Conservation (phyloP, 1,140 invertebrate species). For the Acromyrmex charruanus region DNA sequence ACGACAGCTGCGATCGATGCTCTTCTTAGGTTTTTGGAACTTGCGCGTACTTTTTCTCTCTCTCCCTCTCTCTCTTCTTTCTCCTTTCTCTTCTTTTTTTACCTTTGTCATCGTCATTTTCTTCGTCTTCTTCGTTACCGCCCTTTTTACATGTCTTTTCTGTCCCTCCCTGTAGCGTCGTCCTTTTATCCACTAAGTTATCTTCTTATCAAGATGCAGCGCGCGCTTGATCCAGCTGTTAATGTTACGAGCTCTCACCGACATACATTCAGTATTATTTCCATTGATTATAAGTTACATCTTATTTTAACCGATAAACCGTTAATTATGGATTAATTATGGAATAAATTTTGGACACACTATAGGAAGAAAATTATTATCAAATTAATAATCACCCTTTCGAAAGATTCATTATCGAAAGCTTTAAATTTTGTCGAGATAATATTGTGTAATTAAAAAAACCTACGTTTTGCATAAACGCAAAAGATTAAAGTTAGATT, state of each 20-base stretch:
- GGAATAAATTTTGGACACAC: not conserved
- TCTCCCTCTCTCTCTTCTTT: conserved; percentile 13
- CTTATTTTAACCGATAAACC: conserved; percentile 29
- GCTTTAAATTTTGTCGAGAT: not conserved
- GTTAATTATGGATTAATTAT: conserved; percentile 30
- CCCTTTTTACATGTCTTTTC: conserved; percentile 45
- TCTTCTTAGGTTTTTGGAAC: conserved; percentile 83
- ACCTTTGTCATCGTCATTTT: not conserved
- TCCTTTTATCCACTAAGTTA: conserved; percentile 59
- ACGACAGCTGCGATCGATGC: conserved; percentile 85
- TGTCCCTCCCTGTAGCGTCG: not conserved
- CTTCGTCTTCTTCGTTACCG: conserved; percentile 20
- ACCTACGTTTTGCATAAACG: not conserved
- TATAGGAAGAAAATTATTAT: not conserved
- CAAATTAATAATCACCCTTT: not conserved
- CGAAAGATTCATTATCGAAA: not conserved
- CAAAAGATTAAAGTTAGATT: not conserved
- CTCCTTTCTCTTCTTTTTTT: conserved; percentile 20
- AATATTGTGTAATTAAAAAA: not conserved
- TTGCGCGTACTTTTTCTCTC: conserved; percentile 60
- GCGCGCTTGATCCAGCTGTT: conserved; percentile 53
- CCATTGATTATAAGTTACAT: conserved; percentile 25
- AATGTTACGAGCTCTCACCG: conserved; percentile 44
- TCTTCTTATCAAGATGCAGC: conserved; percentile 53
- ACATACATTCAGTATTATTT: conserved; percentile 7